A percentile compares a stretch with the other conserved stretches of the same genome.
Evolutionary conservation across 2,797 vertebrate genomes (phyloP).

Genomic region (Sylvilagus floridanus): DNA sequence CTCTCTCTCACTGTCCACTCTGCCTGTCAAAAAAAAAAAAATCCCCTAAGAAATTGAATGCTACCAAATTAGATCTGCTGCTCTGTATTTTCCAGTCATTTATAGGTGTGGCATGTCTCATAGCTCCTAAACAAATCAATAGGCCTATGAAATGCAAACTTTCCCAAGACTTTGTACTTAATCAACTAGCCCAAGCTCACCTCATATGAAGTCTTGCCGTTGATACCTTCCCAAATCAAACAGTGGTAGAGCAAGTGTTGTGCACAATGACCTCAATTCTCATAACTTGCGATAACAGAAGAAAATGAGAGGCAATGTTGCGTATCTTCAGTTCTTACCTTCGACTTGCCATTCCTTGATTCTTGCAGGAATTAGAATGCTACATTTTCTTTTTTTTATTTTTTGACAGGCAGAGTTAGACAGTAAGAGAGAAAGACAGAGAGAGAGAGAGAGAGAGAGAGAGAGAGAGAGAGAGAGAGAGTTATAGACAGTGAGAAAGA

Average conservation of each 20-base stretch:
- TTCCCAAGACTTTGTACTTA: conserved; percentile 47
- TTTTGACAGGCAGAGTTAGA: too few relatives aligned
- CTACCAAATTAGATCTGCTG: conserved; percentile 6
- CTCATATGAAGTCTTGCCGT: conserved; percentile 56
- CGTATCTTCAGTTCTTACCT: not conserved
- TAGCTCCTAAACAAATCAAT: conserved; percentile 57
- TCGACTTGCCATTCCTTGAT: not conserved
- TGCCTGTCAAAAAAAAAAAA: too few relatives aligned
- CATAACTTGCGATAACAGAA: not conserved
- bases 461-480: too few relatives aligned
- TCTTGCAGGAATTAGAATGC: not conserved
- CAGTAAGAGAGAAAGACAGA: too few relatives aligned
- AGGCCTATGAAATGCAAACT: conserved; percentile 70
- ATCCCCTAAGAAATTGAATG: conserved; percentile 35
- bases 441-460: too few relatives aligned
- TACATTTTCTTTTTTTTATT: not conserved
- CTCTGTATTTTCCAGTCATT: conserved; percentile 47
- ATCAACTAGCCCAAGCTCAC: conserved; percentile 27
- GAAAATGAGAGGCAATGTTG: conserved; percentile 27
- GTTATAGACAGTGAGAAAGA: too few relatives aligned
- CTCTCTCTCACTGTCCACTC: too few relatives aligned
- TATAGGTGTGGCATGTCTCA: not conserved
- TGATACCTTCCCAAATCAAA: conserved; percentile 54
- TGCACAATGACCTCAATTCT: conserved; percentile 51
- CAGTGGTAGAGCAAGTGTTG: not conserved